A percentile compares a stretch with the other conserved stretches of the same genome.
Conservation (phyloP, 2,797 vertebrate genomes). For the Crenuchus spilurus region DNA sequence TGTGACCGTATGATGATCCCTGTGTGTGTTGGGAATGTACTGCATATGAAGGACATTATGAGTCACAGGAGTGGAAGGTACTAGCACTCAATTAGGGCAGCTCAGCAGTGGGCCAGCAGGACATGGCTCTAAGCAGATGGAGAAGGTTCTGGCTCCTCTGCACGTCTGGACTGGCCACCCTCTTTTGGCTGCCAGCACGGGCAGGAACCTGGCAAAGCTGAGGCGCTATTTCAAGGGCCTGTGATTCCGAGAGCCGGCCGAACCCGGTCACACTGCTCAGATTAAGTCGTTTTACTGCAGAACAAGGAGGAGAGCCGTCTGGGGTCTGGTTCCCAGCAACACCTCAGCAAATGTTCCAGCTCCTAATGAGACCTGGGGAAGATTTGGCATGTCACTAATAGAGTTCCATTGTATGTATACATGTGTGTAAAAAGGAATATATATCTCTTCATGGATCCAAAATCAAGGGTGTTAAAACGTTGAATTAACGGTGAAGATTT, state of each 20-base stretch:
- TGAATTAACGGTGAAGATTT: no score
- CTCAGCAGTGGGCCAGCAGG: constrained; percentile 53
- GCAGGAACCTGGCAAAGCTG: constrained; percentile 49
- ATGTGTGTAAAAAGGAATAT: no score
- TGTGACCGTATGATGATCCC: background rate
- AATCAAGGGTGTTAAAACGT: no score
- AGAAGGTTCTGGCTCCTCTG: constrained; percentile 57
- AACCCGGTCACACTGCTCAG: constrained; percentile 29
- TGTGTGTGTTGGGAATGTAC: background rate
- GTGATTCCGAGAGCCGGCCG: constrained; percentile 37
- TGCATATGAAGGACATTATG: constrained; percentile 40
- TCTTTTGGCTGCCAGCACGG: constrained; percentile 74
- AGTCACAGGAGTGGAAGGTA: constrained; percentile 29
- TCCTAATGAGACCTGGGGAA: constrained; percentile 36
- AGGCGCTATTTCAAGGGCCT: constrained; percentile 47
- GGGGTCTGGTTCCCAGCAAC: constrained; percentile 19
- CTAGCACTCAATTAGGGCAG: constrained; percentile 54
- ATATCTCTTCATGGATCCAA: no score
- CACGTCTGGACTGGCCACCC: constrained; percentile 79
- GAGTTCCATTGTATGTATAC: no score
- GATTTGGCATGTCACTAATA: constrained; percentile 14
- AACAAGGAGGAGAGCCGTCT: constrained; percentile 23
- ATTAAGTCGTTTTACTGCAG: constrained; percentile 52
- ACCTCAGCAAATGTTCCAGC: constrained; percentile 47
- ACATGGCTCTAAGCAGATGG: constrained; percentile 58